Percentiles rank a stretch among this genome's conserved stretches.
phyloP scores from a whole-genome alignment of 1,140 invertebrate species.

The Saxidomus purpurata region DNA sequence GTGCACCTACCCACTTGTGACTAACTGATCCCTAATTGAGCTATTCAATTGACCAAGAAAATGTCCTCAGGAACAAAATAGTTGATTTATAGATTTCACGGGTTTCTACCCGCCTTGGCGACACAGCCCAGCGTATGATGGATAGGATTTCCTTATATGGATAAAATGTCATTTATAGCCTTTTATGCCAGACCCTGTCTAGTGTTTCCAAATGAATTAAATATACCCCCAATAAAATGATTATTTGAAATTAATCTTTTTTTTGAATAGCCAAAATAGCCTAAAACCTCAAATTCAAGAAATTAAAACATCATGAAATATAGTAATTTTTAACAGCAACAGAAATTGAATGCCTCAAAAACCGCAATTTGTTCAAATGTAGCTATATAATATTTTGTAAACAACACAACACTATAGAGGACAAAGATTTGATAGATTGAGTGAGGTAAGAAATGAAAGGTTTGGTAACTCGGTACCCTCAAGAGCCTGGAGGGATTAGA shows the following conservation, averaged over 20 bases:
- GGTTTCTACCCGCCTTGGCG: constrained; percentile 16
- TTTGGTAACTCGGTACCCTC: neutral
- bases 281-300: neutral
- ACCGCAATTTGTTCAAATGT: neutral
- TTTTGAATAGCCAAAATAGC: neutral
- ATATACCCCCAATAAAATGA: constrained; percentile 11
- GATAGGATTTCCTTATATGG: constrained; percentile 9
- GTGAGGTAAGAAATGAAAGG: neutral
- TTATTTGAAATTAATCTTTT: constrained; percentile 17
- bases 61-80: constrained; percentile 19
- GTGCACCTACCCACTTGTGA: constrained; percentile 44
- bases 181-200: neutral
- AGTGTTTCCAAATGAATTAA: neutral
- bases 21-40: constrained; percentile 40
- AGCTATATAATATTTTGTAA: constrained; percentile 2
- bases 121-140: constrained; percentile 5
- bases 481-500: no score
- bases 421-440: neutral
- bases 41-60: constrained; percentile 32
- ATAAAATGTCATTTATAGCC: constrained; percentile 27
- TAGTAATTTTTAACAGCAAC: neutral
- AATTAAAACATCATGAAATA: constrained; percentile 15
- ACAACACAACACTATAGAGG: neutral
- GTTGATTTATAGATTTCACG: constrained; percentile 34
- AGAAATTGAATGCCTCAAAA: neutral